Base-by-base conservation (phyloP, 2,888 invertebrate species). In the Harmothoe impar region DNA sequence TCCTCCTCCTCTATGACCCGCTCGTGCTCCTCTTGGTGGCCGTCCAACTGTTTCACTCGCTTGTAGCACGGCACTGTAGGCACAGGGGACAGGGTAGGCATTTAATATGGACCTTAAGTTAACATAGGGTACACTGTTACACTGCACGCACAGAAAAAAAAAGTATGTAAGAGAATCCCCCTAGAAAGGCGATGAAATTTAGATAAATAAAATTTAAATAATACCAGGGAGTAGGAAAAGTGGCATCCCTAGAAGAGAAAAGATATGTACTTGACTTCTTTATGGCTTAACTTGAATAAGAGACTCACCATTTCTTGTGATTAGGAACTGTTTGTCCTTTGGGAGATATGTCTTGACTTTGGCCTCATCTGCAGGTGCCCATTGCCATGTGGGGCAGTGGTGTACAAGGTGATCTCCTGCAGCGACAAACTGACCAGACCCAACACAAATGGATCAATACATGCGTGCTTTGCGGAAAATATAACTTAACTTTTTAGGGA, bases 311-410 rank as follows among this genome's bases (percentile, higher is more conserved):
- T 99, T 99, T 93, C 98, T 97, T 0, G 99, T 99, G 89, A 99
- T 97, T 89, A 99, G 97, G 96, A 99, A 99, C 96, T 99, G 99
- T 96, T 99, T 99, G 94, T 99, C 98, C 94, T 97, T 97, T 0
- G 99, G 99, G 92, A 99, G 97, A 96, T 99, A 99, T 0, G 98
- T 96, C 94, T 98, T 98, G 43, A 97, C 96, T 96, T 98, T 98
- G n/a, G 97, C 97, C 93, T 98, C 98, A 95, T 99, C 99, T 0
- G 99, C 99, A 0, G 97, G 97, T 0, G 98, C 97, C 99, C 99
- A 99, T 95, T 99, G 98, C 99, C 99, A 99, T 0, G 99, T 99
- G 0, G 99, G 99, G 95, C 99, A 99, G 95, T 99, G 99, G 96
- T 99, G 99, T 0, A 99, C 99, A 90, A 99, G 96, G 96, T 99